phyloP scores from a whole-genome alignment of 2,888 invertebrate genomes.

The Tipula unca region DNA sequence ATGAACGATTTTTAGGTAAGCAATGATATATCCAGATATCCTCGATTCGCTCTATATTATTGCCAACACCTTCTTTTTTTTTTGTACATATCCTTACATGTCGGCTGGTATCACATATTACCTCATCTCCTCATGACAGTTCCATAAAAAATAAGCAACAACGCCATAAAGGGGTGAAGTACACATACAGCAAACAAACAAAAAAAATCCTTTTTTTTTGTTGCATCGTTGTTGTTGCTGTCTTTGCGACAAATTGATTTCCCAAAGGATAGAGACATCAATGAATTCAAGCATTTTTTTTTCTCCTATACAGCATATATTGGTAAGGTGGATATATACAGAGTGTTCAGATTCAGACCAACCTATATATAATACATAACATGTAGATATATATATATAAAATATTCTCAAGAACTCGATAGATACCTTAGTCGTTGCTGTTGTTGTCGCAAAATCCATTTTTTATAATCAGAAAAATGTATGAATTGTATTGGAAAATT shows the following conservation, averaged over 20 bases:
- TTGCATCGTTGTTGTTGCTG: not conserved
- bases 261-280: constrained; percentile 1
- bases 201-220: not conserved
- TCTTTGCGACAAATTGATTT: constrained; percentile 14
- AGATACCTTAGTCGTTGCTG: not conserved
- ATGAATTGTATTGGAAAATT: not conserved
- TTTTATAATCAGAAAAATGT: not conserved
- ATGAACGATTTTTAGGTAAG: constrained; percentile 8
- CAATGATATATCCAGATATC: not conserved
- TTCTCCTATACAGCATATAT: not conserved
- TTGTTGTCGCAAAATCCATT: not conserved
- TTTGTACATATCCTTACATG: not conserved
- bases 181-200: not conserved
- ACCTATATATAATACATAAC: not conserved
- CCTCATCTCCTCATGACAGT: not conserved
- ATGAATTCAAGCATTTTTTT: not conserved
- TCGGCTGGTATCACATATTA: not conserved
- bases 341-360: not conserved
- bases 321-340: not conserved
- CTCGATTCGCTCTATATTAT: not conserved
- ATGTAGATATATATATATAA: not conserved
- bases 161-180: not conserved
- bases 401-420: not conserved
- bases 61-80: not conserved
- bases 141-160: not conserved